Evolutionary conservation across 1,140 invertebrate species (phyloP), one percentile per base, ranked within the genome.

Genomic region (Homarus americanus): DNA sequence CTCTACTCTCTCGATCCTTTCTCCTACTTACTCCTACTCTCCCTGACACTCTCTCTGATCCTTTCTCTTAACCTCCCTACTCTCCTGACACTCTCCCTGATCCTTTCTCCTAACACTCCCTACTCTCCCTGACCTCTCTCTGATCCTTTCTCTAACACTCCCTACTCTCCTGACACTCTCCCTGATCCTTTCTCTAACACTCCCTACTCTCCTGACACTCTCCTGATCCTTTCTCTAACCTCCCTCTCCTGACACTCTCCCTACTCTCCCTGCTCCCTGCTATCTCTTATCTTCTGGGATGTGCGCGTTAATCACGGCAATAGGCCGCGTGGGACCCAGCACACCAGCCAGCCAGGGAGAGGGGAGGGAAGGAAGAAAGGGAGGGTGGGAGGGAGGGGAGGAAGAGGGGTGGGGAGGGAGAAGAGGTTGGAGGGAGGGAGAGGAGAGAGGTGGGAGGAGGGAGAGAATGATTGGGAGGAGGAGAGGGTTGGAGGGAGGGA

Each of bases 251-350:
- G 2, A 10, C 24, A 5, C 24, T 12, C 63, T 69, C 10, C 63
- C 63, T 7, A 32, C 63, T 69, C 63, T 28, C 63, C 63, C 5
- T 20, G 17, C 53, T 20, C 17, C 53, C 53, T 20, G 53, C 7
- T 58, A 58, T 28, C 63, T 69, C 63, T 69, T 69, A 69, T 69
- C 76, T 79, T 44, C 40, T 44, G 24, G 76, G 76, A 44, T 79
- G 76, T 79, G 76, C 24, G 36, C 76, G 76, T 79, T 79, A 79
- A 79, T 79, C 76, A 79, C 76, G 15, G 76, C 76, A 79, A 79
- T 79, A 79, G 76, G 76, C 76, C 76, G 76, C 76, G 76, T 79
- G 76, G 76, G 76, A 79, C 28, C 40, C 24, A 40, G 24, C 24
- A 24, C 76, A 79, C 76, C 76, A 20, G 53, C 17, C 3, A 17